A percentile compares a stretch with the other conserved stretches of the same genome.
phyloP scores from a whole-genome alignment of 2,113 vertebrate species.

The Paracanthobrama guichenoti region DNA sequence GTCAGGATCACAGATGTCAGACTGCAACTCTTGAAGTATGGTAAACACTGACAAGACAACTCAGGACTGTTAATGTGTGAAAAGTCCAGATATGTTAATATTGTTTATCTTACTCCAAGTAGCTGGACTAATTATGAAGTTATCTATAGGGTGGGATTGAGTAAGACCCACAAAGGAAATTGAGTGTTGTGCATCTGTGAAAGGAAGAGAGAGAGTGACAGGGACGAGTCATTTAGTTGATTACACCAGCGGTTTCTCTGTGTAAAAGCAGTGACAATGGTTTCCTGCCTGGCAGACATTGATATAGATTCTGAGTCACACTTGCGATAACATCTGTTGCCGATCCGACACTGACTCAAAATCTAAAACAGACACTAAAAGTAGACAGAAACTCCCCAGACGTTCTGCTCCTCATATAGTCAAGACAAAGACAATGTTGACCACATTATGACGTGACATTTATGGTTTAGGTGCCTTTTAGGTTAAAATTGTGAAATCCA shows the following conservation, averaged over 20 bases:
- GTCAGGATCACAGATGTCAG: background rate
- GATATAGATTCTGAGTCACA: conserved; percentile 37
- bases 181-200: background rate
- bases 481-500: background rate
- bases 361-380: conserved; percentile 24
- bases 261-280: conserved; percentile 13
- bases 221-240: conserved; percentile 4
- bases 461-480: background rate
- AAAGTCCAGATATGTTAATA: background rate
- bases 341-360: conserved; percentile 25
- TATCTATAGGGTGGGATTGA: background rate
- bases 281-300: conserved; percentile 25
- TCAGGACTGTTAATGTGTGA: background rate
- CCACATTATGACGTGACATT: background rate
- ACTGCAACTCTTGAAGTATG: background rate
- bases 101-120: background rate
- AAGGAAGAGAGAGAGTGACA: background rate
- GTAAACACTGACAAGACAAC: background rate
- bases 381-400: background rate
- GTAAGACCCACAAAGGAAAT: too few relatives aligned
- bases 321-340: conserved; percentile 31
- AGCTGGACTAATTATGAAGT: background rate
- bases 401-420: conserved; percentile 17
- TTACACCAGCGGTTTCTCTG: conserved; percentile 9
- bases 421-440: background rate